Evolutionary conservation across 2,113 vertebrate genomes (phyloP), one percentile per base, ranked within the genome.

Genomic region (Herpailurus yagouaroundi): DNA sequence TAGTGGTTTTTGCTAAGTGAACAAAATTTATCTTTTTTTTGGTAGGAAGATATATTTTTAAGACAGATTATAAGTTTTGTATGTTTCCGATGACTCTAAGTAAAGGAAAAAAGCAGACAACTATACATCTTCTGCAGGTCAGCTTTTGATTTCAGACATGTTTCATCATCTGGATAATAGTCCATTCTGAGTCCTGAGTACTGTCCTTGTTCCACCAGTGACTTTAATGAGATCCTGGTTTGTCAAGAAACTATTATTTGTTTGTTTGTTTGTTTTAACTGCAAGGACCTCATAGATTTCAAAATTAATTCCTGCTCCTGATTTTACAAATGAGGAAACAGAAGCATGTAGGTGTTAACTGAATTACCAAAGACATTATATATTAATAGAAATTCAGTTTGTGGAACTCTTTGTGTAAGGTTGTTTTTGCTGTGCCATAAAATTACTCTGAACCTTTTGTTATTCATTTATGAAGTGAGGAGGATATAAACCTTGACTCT

Each of bases 31-130:
- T 80, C 96, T 96, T 7, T 80, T 80, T 79, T 95, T 95, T 92
- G 76, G n/a, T 85, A 91, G 50, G 77, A 97, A 97, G 83, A 97
- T 89, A 86, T 97, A 97, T 98, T 97, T 92, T 98, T 96, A 98
- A 98, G 94, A 95, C 98, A 96, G 38, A 96, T 94, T 96, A 71
- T 96, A 96, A 95, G 0, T 0, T 0, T 89, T 95, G 45, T n/a
- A 79, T 60, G 29, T 91, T 96, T 94, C 90, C 80, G 81, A 90
- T 92, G 95, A 6, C 91, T 97, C 84, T 94, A 21, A 93, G 79
- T 94, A 21, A 91, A 95, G 48, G 21, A 64, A 10, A 7, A 69
- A 81, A 33, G 1, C 38, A 74, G 81, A 83, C 27, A 89, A 33
- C 31, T 87, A 5, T 21, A 60, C 7, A 60, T n/a, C 5, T 76